Percentiles rank a stretch among this genome's conserved stretches.
Evolutionary conservation across 2,797 vertebrate genomes (phyloP).

Genomic region (Leptatherina wallacei): DNA sequence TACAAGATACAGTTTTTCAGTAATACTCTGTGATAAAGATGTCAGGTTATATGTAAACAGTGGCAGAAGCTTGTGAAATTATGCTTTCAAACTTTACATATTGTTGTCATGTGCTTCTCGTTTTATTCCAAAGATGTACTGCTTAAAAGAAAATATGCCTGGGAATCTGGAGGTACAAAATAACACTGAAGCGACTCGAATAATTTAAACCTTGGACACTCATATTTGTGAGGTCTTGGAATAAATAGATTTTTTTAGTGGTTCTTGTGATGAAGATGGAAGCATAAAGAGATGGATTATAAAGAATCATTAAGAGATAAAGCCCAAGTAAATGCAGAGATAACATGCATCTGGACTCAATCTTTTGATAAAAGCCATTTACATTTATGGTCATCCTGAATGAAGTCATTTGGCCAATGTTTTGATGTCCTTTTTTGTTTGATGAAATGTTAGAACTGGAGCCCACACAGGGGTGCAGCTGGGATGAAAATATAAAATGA

Average conservation of each 20-base stretch:
- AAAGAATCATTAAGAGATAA: constrained; percentile 8
- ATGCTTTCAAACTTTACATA: not conserved
- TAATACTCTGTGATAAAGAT: not conserved
- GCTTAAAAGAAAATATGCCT: not conserved
- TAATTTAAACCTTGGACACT: not conserved
- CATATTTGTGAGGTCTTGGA: not conserved
- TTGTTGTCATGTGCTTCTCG: not conserved
- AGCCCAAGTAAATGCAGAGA: constrained; percentile 1
- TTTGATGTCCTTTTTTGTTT: constrained; percentile 1
- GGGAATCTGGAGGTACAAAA: not conserved
- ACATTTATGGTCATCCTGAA: not conserved
- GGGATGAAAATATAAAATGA: not conserved
- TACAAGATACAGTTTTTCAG: not conserved
- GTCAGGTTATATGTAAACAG: not conserved
- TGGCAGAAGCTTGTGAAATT: not conserved
- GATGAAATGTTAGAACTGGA: not conserved
- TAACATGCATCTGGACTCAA: not conserved
- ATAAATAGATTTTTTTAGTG: not conserved
- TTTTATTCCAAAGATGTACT: not conserved
- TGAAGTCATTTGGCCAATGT: not conserved
- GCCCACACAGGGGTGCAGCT: not conserved
- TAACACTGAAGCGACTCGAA: not conserved
- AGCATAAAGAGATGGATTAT: not conserved
- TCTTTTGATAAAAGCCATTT: not conserved
- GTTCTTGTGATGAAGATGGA: not conserved